These are phyloP conservation scores for Megastigmus dorsalis DNA, from an alignment of 2,888 invertebrate species.

Conservation along the genomic window DNA sequence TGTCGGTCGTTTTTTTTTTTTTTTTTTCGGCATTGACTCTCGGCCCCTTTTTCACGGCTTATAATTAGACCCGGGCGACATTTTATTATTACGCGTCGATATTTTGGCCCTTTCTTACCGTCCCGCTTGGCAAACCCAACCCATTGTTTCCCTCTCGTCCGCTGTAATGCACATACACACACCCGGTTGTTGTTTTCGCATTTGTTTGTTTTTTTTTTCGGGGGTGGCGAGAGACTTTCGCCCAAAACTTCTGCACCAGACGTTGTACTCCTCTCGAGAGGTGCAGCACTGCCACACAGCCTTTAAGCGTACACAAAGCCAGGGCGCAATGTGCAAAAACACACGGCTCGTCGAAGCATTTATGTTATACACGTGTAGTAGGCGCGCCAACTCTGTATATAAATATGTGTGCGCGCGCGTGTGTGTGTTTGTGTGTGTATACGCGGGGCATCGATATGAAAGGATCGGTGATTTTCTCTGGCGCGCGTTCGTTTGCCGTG, in stretches of 20 bases:
- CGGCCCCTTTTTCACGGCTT: background rate
- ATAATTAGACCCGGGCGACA: constrained; percentile 44
- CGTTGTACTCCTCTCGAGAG: background rate
- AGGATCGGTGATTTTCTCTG: constrained; percentile 25
- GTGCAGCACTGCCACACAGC: no score
- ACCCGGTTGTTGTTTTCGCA: background rate
- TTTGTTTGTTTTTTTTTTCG: background rate
- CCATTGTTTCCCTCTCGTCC: background rate
- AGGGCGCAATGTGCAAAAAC: no score
- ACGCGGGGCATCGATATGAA: background rate
- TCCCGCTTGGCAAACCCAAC: no score
- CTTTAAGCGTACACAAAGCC: no score
- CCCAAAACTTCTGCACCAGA: background rate
- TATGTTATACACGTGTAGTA: no score
- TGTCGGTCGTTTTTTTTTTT: background rate
- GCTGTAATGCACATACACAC: no score
- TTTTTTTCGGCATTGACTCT: background rate
- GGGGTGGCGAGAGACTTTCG: background rate
- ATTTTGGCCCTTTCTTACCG: background rate
- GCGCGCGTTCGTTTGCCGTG: background rate
- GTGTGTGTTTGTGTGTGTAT: background rate
- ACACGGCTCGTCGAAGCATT: no score
- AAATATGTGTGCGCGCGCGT: no score
- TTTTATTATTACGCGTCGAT: constrained; percentile 30
- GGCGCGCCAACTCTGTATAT: no score